A percentile compares a stretch with the other conserved stretches of the same genome.
Evolutionary conservation across 2,888 invertebrate species (phyloP).

Genomic region (Drosophila antonietae): DNA sequence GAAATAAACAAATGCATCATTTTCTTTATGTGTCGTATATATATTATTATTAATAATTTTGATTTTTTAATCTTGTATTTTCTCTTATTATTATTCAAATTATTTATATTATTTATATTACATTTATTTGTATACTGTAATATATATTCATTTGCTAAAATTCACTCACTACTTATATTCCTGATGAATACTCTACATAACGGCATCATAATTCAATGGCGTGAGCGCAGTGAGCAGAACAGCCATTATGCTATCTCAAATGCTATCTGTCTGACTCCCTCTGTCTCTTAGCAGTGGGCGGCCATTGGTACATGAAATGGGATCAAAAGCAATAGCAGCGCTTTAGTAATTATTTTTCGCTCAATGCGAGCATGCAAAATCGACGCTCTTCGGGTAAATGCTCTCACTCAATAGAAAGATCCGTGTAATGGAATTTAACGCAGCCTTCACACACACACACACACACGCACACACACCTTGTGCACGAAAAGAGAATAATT

Average conservation of each 20-base stretch:
- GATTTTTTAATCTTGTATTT: no score
- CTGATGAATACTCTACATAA: not conserved
- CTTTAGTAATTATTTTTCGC: not conserved
- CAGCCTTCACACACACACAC: not conserved
- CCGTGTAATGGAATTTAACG: not conserved
- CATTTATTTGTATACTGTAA: not conserved
- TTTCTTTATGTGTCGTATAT: not conserved
- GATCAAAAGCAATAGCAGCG: conserved; percentile 6
- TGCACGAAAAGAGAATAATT: not conserved
- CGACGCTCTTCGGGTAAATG: not conserved
- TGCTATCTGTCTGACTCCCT: not conserved
- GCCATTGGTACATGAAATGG: not conserved
- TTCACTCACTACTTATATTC: not conserved
- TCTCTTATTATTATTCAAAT: not conserved
- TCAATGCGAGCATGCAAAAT: not conserved
- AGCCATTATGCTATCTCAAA: not conserved
- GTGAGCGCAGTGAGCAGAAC: not conserved
- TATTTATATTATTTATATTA: not conserved
- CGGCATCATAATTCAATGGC: conserved; percentile 6
- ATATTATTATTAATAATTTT: not conserved
- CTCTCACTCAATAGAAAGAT: not conserved
- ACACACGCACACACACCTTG: not conserved
- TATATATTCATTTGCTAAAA: not conserved
- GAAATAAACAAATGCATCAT: not conserved
- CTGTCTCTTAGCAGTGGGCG: not conserved